Percentiles rank a stretch among this genome's conserved stretches.
These are phyloP conservation scores for Nipponacmea schrenckii DNA, from an alignment of 2,888 invertebrate species.

Conservation along the genomic window DNA sequence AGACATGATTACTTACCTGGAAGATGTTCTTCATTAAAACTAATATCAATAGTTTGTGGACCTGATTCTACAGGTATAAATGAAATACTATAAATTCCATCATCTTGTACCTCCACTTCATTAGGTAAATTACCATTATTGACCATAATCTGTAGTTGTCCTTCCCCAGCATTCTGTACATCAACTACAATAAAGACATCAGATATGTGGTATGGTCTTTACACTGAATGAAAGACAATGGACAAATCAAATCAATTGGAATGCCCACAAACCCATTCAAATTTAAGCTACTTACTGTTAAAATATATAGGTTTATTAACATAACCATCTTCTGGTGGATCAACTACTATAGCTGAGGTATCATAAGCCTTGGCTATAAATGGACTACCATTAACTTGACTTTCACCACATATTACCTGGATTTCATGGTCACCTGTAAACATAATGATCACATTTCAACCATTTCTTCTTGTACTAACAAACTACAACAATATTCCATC, in stretches of 20 bases:
- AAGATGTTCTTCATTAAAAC: constrained; percentile 72
- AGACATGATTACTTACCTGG: constrained; percentile 64
- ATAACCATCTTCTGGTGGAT: constrained; percentile 86
- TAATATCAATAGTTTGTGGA: constrained; percentile 87
- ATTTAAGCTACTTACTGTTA: constrained; percentile 81
- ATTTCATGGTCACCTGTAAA: constrained; percentile 72
- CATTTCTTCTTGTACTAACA: background rate
- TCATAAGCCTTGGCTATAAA: constrained; percentile 89
- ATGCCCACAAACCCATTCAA: background rate
- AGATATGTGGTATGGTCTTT: background rate
- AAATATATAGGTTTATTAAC: constrained; percentile 94
- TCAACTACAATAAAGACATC: constrained; percentile 79
- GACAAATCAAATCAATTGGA: background rate
- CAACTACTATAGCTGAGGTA: constrained; percentile 77
- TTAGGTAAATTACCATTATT: constrained; percentile 99
- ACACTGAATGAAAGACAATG: background rate
- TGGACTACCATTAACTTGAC: constrained; percentile 86
- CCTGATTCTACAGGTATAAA: constrained; percentile 91
- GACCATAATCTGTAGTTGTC: constrained; percentile 98
- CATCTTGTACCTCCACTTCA: constrained; percentile 69
- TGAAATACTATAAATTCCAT: constrained; percentile 84
- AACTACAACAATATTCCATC: background rate
- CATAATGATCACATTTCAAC: background rate
- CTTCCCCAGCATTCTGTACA: constrained; percentile 97
- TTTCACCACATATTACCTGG: constrained; percentile 68